A percentile compares a stretch with the other conserved stretches of the same genome.
phyloP scores from a whole-genome alignment of 2,888 invertebrate genomes.

The Diaprepes abbreviatus region DNA sequence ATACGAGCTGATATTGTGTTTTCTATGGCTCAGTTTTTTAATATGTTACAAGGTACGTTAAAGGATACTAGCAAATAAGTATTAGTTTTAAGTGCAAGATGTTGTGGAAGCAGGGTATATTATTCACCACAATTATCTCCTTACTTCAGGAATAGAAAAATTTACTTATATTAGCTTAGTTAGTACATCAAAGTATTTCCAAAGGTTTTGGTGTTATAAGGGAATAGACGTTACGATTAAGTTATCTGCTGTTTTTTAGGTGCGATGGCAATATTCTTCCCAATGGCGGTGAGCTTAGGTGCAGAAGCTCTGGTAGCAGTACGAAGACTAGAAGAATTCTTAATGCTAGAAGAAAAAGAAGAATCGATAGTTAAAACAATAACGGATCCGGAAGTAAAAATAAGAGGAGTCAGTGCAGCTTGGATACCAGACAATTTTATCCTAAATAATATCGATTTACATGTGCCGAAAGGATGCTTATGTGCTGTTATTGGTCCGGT shows the following conservation, averaged over 20 bases:
- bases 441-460: constrained; percentile 65
- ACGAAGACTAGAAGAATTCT: constrained; percentile 71
- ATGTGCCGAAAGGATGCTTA: constrained; percentile 68
- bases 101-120: too few species aligned
- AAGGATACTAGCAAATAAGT: too few species aligned
- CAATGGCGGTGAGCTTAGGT: constrained; percentile 71
- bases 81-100: too few species aligned
- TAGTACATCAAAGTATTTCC: too few species aligned
- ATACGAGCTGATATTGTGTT: constrained; percentile 67
- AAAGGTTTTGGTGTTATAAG: too few species aligned
- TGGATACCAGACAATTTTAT: constrained; percentile 56
- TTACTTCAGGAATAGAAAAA: too few species aligned
- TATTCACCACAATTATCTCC: too few species aligned
- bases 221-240: too few species aligned
- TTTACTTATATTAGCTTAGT: too few species aligned
- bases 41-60: constrained; percentile 62
- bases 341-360: constrained; percentile 72
- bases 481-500: constrained; percentile 90
- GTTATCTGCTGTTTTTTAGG: constrained; percentile 53
- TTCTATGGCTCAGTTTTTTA: constrained; percentile 69
- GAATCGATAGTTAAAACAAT: constrained; percentile 54
- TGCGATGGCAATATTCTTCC: constrained; percentile 74
- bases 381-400: constrained; percentile 50
- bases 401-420: constrained; percentile 58
- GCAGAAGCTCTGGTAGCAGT: constrained; percentile 73